Conservation (phyloP, 2,113 vertebrate species). For the Stigmatopora nigra region DNA sequence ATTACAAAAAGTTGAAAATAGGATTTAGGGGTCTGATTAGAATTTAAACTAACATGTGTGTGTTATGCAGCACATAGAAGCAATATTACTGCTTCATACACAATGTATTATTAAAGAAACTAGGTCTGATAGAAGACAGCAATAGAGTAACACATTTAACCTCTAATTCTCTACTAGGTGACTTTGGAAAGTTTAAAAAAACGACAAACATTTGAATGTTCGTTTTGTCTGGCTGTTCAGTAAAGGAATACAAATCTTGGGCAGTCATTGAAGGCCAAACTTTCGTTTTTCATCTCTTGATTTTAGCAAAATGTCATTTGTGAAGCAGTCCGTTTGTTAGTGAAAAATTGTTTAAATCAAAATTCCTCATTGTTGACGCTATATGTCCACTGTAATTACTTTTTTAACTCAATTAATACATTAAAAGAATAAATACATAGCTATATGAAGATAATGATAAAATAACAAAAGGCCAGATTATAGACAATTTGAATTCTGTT, state of each 20-base stretch:
- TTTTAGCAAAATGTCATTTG: neutral
- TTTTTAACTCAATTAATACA: too few species aligned
- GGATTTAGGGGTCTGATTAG: neutral
- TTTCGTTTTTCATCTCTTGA: neutral
- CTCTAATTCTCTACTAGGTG: neutral
- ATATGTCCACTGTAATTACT: too few species aligned
- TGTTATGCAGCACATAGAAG: conserved; percentile 12
- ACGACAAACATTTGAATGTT: neutral
- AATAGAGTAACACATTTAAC: neutral
- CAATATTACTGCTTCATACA: neutral
- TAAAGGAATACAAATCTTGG: neutral
- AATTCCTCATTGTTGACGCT: too few species aligned
- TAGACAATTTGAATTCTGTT: too few species aligned
- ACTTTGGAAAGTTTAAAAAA: neutral
- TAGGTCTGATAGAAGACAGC: neutral
- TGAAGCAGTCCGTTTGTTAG: too few species aligned
- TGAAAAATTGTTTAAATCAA: too few species aligned
- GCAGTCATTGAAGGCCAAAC: neutral
- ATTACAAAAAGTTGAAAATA: neutral
- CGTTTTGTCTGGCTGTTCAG: neutral
- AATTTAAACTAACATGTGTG: conserved; percentile 1
- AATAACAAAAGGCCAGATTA: too few species aligned
- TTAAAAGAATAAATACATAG: too few species aligned
- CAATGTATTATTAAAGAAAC: neutral
- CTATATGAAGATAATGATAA: too few species aligned